phyloP scores from a whole-genome alignment of 2,888 invertebrate genomes.

The Eilema caniola region DNA sequence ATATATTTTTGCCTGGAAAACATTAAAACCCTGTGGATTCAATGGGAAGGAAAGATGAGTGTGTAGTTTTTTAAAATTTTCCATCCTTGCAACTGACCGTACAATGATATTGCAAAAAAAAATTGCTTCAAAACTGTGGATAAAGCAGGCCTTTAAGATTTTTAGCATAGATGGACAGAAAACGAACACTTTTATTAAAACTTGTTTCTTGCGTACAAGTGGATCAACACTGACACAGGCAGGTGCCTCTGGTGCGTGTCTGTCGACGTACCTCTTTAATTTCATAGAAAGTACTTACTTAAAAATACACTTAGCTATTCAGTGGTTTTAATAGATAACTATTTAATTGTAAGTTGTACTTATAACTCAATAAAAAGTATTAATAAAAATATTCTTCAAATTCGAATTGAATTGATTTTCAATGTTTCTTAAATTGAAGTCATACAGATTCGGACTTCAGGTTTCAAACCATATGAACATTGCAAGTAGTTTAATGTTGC shows the following conservation, averaged over 20 bases:
- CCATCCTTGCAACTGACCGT: too few relatives aligned
- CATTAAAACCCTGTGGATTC: background rate
- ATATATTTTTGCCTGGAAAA: background rate
- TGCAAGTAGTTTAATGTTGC: conserved; percentile 32
- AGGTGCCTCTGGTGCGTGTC: background rate
- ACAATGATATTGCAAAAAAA: background rate
- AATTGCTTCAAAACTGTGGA: background rate
- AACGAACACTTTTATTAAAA: conserved; percentile 1
- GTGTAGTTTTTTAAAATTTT: background rate
- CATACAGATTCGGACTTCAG: conserved; percentile 19
- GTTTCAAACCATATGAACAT: conserved; percentile 31
- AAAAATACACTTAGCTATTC: background rate
- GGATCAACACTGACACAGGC: conserved; percentile 3
- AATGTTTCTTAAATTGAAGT: conserved; percentile 12
- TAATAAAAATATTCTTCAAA: too few relatives aligned
- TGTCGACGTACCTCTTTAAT: background rate
- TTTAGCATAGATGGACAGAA: background rate
- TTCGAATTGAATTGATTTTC: too few relatives aligned
- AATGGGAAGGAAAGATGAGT: background rate
- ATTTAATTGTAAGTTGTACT: background rate
- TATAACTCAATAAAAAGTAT: too few relatives aligned
- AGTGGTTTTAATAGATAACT: background rate
- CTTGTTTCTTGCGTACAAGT: background rate
- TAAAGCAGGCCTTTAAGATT: background rate
- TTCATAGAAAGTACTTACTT: background rate